Evolutionary conservation across 92 coral and sea anemone genomes (phyloP), one percentile per base, ranked within the genome.

Genomic region (Montipora capitata): DNA sequence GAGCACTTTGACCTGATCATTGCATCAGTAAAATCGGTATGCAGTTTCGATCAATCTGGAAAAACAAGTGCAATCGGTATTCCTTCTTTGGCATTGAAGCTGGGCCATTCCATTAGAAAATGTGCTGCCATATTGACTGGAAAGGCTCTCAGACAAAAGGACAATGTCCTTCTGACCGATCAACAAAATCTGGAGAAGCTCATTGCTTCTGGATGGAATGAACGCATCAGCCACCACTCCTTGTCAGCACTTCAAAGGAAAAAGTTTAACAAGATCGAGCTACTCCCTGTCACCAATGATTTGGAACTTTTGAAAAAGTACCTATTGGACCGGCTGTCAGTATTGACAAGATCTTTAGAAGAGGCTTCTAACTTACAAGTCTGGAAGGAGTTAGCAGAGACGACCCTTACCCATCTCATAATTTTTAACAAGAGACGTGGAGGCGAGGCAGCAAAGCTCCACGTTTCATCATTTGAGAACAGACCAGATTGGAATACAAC

Each of bases 391-490:
- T 17, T 92, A 17, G 89, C 89, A 6, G 89, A 77, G n/a, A 39
- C n/a, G 15, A 13, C 67, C 10, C 43, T 80, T 3, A 2, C 51
- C 67, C 4, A 89, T 8, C 59, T 69, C 9, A 82, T 91, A 12
- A 27, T 87, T 8, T 87, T 91, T 54, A 87, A 87, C 54, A 91
- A 87, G 13, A 4, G 94, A 2, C 75, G 91, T 1, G 85, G 88
- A n/a, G 94, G 94, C 1, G 89, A 91, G 70, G 86, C 91, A 2
- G 77, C 91, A 0, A 82, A 65, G 62, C 77, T 81, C 77, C 13
- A 10, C 2, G 76, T 81, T 1, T 1, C 4, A 7, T 7, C 68
- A 4, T 91, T 61, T 39, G 14, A 62, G 66, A 48, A 68, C 41
- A 6, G 89, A 3, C 92, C 94, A 4, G 40, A 59, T 6, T 91